Percentiles rank a stretch among this genome's conserved stretches.
phyloP scores from a whole-genome alignment of 92 coral and sea anemone species.

The Parazoanthus swiftii region DNA sequence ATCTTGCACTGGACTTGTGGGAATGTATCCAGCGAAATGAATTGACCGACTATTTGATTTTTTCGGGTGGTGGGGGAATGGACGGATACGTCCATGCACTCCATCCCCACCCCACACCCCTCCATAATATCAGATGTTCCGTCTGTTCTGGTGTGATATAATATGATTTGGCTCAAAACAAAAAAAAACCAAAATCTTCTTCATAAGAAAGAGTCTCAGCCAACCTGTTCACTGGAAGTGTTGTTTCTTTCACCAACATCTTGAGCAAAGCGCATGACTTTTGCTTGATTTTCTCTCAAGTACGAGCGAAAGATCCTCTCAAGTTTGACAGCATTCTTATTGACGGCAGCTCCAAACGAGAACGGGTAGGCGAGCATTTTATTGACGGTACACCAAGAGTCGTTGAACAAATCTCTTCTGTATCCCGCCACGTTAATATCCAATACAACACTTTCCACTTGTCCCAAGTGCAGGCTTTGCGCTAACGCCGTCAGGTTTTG shows the following conservation, averaged over 20 bases:
- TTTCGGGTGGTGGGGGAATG: too few species aligned
- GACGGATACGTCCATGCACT: too few species aligned
- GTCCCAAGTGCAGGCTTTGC: not conserved
- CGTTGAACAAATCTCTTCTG: constrained; percentile 15
- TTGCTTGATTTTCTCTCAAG: constrained; percentile 20
- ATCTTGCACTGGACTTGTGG: too few species aligned
- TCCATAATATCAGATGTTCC: too few species aligned
- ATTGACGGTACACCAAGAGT: constrained; percentile 16
- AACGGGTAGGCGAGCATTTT: not conserved
- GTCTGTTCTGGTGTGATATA: too few species aligned
- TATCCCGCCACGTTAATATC: constrained; percentile 17
- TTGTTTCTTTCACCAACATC: not conserved
- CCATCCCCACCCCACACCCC: too few species aligned
- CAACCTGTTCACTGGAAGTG: not conserved
- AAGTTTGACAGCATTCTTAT: not conserved
- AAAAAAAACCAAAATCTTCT: too few species aligned
- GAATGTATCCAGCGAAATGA: too few species aligned
- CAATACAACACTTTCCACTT: not conserved
- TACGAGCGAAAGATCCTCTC: not conserved
- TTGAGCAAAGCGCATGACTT: not conserved
- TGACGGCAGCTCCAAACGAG: not conserved
- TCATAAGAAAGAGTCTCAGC: too few species aligned
- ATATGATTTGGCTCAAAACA: too few species aligned
- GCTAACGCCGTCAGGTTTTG: not conserved
- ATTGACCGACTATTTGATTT: too few species aligned